phyloP scores from a whole-genome alignment of 2,113 vertebrate species.

The Callospermophilus lateralis region DNA sequence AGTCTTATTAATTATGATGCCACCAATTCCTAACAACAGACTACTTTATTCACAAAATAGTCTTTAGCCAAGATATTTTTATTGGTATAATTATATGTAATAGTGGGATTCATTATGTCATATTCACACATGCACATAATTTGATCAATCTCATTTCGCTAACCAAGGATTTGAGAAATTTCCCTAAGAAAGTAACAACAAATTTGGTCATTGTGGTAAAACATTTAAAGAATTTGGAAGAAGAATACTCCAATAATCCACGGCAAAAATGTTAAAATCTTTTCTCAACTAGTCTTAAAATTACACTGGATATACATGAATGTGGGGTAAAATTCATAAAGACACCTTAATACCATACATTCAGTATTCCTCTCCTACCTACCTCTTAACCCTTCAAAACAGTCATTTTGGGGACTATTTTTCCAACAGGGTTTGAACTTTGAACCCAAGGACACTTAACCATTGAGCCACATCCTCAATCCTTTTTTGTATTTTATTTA shows the following conservation, averaged over 20 bases:
- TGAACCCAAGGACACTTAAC: no score
- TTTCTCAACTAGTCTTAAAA: slow-evolving; percentile 40
- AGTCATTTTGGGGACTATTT: not conserved
- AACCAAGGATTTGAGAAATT: not conserved
- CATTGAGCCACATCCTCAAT: no score
- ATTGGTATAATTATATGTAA: not conserved
- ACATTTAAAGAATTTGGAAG: slow-evolving; percentile 31
- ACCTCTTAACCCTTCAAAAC: not conserved
- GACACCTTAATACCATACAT: not conserved
- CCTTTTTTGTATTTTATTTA: no score
- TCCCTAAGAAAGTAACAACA: slow-evolving; percentile 42
- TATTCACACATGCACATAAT: no score
- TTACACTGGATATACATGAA: slow-evolving; percentile 19
- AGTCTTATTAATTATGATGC: not conserved
- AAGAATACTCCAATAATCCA: slow-evolving; percentile 20
- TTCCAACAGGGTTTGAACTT: no score
- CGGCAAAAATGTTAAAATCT: slow-evolving; percentile 6
- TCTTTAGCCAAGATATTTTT: slow-evolving; percentile 22
- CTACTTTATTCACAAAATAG: slow-evolving; percentile 54
- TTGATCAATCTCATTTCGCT: no score
- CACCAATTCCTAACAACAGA: not conserved
- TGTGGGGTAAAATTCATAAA: not conserved
- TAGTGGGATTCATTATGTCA: no score
- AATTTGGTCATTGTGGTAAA: slow-evolving; percentile 13
- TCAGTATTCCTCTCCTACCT: not conserved